phyloP scores from a whole-genome alignment of 2,113 vertebrate genomes.

The Platichthys flesus region DNA sequence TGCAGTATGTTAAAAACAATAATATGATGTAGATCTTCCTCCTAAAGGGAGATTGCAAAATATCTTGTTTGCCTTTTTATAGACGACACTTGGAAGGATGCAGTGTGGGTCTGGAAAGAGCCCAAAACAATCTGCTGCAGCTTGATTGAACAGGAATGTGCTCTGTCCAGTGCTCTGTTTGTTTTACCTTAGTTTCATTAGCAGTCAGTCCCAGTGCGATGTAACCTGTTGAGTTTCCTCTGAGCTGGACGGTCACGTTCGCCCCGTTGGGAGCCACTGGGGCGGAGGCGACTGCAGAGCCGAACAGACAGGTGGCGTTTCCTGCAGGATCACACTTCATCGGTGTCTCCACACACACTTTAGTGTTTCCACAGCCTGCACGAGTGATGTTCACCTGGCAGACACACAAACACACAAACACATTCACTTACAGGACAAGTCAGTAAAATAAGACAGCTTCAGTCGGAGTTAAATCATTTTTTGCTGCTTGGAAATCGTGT shows the following conservation, averaged over 20 bases:
- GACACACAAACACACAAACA: not conserved
- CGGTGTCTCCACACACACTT: constrained; percentile 44
- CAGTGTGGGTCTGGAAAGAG: too few species aligned
- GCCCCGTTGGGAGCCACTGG: rapidly evolving
- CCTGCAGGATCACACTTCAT: constrained; percentile 23
- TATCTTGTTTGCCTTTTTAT: too few species aligned
- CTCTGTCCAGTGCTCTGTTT: not conserved
- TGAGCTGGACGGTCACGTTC: constrained; percentile 21
- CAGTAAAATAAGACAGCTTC: too few species aligned
- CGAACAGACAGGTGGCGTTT: constrained; percentile 46
- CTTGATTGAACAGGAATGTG: too few species aligned
- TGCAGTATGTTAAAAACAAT: too few species aligned
- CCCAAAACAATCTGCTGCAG: too few species aligned
- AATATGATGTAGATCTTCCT: too few species aligned
- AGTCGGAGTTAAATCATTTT: too few species aligned
- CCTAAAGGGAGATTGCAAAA: too few species aligned
- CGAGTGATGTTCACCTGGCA: constrained; percentile 51
- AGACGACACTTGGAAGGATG: too few species aligned
- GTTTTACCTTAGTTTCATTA: not conserved
- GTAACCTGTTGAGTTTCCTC: constrained; percentile 29
- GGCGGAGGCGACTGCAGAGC: rapidly evolving
- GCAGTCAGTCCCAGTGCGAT: constrained; percentile 41
- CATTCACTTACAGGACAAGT: not conserved
- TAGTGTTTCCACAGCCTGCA: not conserved
- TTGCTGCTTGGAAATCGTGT: too few species aligned